Conservation (phyloP, 2,113 vertebrate species). For the Morphnarchus princeps region DNA sequence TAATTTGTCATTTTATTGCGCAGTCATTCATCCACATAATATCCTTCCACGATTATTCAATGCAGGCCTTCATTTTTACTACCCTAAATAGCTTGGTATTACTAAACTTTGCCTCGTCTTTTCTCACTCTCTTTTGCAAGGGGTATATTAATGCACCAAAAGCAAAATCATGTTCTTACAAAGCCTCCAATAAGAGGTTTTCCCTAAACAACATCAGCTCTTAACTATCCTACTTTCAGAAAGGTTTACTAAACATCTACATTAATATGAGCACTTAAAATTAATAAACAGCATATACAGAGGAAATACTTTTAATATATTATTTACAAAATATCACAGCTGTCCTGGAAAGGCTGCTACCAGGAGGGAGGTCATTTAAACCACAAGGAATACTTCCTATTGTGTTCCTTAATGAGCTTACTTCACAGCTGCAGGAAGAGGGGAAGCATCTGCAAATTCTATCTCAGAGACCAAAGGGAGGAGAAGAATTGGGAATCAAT, state of each 20-base stretch:
- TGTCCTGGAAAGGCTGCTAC: background rate
- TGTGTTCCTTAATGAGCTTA: conserved; percentile 5
- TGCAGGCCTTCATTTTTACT: background rate
- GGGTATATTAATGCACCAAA: background rate
- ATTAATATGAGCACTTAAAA: background rate
- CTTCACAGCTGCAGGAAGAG: conserved; percentile 14
- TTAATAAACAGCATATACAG: background rate
- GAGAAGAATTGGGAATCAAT: background rate
- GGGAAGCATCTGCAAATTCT: conserved; percentile 22
- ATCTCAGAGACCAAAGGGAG: background rate
- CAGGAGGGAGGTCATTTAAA: background rate
- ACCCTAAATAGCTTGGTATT: background rate
- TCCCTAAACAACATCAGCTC: background rate
- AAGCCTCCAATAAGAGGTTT: background rate
- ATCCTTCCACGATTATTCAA: background rate
- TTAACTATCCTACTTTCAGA: background rate
- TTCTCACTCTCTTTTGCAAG: background rate
- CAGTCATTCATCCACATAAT: background rate
- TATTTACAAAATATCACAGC: background rate
- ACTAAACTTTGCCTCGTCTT: background rate
- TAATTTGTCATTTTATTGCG: background rate
- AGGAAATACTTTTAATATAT: background rate
- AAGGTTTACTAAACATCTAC: background rate
- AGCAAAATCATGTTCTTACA: background rate
- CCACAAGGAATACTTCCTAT: background rate